Evolutionary conservation across 2,888 invertebrate species (phyloP), one percentile per base, ranked within the genome.

Genomic region (Baccha elongata): DNA sequence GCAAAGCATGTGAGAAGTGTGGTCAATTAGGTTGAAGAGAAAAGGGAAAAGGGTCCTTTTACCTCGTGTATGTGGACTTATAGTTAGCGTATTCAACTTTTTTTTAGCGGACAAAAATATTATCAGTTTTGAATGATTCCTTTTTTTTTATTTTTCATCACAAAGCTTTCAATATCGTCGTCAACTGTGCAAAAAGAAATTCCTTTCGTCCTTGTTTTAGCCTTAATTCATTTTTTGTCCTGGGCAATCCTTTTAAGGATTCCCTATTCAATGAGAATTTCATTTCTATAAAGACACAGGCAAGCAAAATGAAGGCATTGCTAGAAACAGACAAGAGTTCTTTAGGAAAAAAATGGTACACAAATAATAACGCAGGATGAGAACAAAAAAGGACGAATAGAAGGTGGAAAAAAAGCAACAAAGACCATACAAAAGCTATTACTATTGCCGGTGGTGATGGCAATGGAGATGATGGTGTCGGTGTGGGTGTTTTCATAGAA

Each of bases 291-390:
- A 15, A 23, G 40, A 58, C 58, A 32, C 37, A 58, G 35, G 23
- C 37, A 35, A 40, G 58, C 58, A 60, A 55, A 55, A 74, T 50
- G 46, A 65, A 75, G 46, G 71, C 32, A 48, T 64, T 53, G 81
- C 46, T 76, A 60, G 62, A 7, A 81, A 35, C 76, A 76, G 65
- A 67, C 71, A 76, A 46, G 55, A 55, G 32, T 58, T 60, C 60
- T 35, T 71, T 71, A 50, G n/a, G 60, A 75, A 69, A 79, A 58
- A 75, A 81, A 52, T 71, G 42, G 52, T 60, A 75, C 64, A 80
- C 64, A 80, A 80, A 80, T 71, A 75, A 75, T 65, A 81, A 60
- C 32, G 40, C 35, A 53, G 68, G 26, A 48, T 60, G 40, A 40
- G 35, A 23, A 29, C n/a, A n/a, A 58, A 71, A 55, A 60, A 50